A percentile compares a stretch with the other conserved stretches of the same genome.
phyloP scores from a whole-genome alignment of 1,140 invertebrate genomes.

The Coptotermes formosanus region DNA sequence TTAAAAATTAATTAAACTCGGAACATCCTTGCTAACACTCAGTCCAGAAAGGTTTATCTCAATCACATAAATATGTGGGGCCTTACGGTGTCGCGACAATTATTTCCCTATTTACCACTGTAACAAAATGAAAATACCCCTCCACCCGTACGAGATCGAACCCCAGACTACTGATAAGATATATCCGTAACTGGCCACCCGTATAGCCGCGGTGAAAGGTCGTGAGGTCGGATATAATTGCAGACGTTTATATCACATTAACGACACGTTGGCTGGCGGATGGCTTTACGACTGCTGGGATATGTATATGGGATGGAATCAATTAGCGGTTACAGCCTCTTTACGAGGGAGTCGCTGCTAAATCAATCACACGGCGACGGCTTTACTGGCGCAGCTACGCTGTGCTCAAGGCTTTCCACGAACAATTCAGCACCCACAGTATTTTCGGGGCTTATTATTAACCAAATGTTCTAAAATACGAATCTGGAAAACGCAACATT shows the following conservation, averaged over 20 bases:
- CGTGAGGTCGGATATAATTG: background rate
- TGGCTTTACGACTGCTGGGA: background rate
- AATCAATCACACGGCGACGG: background rate
- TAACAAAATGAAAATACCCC: too few species aligned
- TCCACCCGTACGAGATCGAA: background rate
- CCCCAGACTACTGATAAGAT: background rate
- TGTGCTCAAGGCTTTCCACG: slow-evolving; percentile 5
- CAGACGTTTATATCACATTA: slow-evolving; percentile 15
- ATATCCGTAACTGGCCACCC: background rate
- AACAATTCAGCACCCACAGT: too few species aligned
- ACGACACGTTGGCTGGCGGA: background rate
- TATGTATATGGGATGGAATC: background rate
- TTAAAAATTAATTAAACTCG: too few species aligned
- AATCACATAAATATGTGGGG: too few species aligned
- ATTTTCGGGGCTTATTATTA: too few species aligned
- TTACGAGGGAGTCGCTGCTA: slow-evolving; percentile 3
- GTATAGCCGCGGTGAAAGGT: background rate
- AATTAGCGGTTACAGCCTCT: slow-evolving; percentile 18
- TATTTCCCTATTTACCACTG: too few species aligned
- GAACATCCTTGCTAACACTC: too few species aligned
- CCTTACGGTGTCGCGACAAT: too few species aligned
- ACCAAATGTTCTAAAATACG: too few species aligned
- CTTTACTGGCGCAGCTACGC: background rate
- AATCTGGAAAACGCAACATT: too few species aligned
- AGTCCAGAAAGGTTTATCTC: too few species aligned